These are phyloP conservation scores for Cylas formicarius DNA, from an alignment of 1,140 invertebrate genomes.

Conservation along the genomic window DNA sequence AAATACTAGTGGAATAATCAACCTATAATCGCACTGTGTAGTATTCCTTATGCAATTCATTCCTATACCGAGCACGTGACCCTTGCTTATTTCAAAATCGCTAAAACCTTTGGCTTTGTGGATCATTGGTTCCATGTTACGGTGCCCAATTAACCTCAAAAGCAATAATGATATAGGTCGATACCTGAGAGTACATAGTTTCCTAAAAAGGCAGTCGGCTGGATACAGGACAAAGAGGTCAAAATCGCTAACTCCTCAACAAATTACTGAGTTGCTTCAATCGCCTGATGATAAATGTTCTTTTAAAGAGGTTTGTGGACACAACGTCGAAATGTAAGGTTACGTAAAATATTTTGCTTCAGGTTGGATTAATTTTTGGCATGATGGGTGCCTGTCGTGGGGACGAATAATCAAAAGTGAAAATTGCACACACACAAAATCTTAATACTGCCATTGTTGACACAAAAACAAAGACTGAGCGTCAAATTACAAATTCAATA, in stretches of 20 bases:
- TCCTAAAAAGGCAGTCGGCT: not conserved
- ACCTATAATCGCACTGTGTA: no score
- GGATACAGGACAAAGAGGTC: slow-evolving; percentile 11
- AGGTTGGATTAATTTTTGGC: slow-evolving; percentile 2
- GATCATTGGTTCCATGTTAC: slow-evolving; percentile 1
- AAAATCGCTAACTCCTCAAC: not conserved
- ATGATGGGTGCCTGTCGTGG: slow-evolving; percentile 4
- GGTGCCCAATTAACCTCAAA: not conserved
- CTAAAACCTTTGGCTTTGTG: slow-evolving; percentile 3
- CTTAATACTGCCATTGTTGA: not conserved
- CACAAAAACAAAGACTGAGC: slow-evolving; percentile 10
- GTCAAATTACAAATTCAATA: not conserved
- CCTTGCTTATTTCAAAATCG: slow-evolving; percentile 1
- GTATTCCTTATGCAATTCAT: no score
- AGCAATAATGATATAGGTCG: slow-evolving; percentile 2
- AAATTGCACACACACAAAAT: slow-evolving; percentile 12
- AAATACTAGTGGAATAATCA: no score
- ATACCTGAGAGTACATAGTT: not conserved
- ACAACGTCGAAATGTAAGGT: not conserved
- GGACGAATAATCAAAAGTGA: slow-evolving; percentile 7
- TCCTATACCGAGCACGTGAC: no score
- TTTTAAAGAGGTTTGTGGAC: slow-evolving; percentile 3
- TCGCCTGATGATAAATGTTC: slow-evolving; percentile 11
- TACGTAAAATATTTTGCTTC: not conserved
- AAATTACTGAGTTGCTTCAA: slow-evolving; percentile 7